Percentiles rank a stretch among this genome's conserved stretches.
These are phyloP conservation scores for Mobula birostris DNA, from an alignment of 2,113 vertebrate species.

Conservation along the genomic window DNA sequence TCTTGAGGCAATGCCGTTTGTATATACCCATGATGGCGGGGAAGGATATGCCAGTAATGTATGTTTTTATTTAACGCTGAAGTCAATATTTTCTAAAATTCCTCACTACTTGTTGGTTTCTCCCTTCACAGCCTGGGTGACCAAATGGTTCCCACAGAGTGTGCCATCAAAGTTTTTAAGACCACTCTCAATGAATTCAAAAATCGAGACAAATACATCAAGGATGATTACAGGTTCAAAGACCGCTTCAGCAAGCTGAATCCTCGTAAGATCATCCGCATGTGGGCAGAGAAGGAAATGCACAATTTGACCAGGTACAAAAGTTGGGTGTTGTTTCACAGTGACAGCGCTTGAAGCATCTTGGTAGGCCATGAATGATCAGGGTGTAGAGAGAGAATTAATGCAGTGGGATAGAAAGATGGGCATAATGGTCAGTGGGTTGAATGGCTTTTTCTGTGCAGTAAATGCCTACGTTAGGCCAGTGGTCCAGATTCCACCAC, in stretches of 20 bases:
- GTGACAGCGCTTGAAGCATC: no score
- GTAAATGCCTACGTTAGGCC: no score
- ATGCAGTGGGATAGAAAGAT: no score
- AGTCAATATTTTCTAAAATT: background rate
- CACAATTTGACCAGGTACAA: conserved; percentile 72
- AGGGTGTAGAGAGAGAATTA: no score
- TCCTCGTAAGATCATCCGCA: conserved; percentile 87
- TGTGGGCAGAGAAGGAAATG: conserved; percentile 99
- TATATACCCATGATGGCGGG: no score
- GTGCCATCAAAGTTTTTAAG: conserved; percentile 95
- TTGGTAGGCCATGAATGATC: no score
- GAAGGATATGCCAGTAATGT: no score
- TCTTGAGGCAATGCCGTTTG: no score
- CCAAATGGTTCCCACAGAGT: conserved; percentile 72
- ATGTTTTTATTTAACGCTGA: background rate
- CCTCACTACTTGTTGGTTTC: conserved; percentile 17
- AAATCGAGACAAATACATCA: conserved; percentile 95
- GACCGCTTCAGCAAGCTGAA: conserved; percentile 96
- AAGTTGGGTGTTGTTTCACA: no score
- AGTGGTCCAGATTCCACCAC: no score
- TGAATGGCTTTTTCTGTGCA: no score
- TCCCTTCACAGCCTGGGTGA: conserved; percentile 57
- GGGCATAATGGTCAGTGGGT: no score
- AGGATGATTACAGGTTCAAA: conserved; percentile 94
- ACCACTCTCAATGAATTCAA: conserved; percentile 97